Base-by-base conservation (phyloP, 2,797 vertebrate species). In the Oophaga sylvatica region DNA sequence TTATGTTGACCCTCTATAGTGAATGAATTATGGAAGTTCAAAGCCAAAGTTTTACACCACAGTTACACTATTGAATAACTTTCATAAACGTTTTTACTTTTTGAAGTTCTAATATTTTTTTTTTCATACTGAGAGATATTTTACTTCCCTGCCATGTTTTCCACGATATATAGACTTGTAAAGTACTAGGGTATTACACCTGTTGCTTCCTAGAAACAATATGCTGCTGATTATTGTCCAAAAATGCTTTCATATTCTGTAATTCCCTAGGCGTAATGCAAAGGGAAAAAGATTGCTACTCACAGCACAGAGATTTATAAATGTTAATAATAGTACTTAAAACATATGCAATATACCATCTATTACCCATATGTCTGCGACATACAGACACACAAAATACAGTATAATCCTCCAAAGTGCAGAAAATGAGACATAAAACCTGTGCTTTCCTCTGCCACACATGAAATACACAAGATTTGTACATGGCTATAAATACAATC, bases 381-480 rank as follows among this genome's bases (percentile, higher is more conserved):
- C 22, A 41, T 13, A 22, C 57, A 65, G n/a, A 5, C 19, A 63
- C 35, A 65, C 65, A 80, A 45, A 80, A 80, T 63, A 35, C 22
- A 80, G 41, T 80, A 35, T 41, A 80, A 63, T 80, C 60, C 79
- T 16, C 65, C 31, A 63, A 65, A 13, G 12, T 65, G 29, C 57
- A 41, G 59, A 62, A 80, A 80, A 80, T 80, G 79, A 65, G 16
- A 26, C 57, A 11, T 41, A 41, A 45, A 62, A 19, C 53, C 3
- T 5, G 22, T 17, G 53, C 68, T 71, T 35, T 83, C 26, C 45
- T 41, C 16, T 57, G 71, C 8, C 56, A 45, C 16, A 41, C 26
- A 73, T 59, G 12, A 57, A 20, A 67, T 81, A 22, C n/a, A 5
- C 4, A 19, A 29, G 48, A 71, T 83, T 35, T 71, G 5, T 8